Conservation (phyloP, 2,113 vertebrate species). For the Dendropsophus ebraccatus region DNA sequence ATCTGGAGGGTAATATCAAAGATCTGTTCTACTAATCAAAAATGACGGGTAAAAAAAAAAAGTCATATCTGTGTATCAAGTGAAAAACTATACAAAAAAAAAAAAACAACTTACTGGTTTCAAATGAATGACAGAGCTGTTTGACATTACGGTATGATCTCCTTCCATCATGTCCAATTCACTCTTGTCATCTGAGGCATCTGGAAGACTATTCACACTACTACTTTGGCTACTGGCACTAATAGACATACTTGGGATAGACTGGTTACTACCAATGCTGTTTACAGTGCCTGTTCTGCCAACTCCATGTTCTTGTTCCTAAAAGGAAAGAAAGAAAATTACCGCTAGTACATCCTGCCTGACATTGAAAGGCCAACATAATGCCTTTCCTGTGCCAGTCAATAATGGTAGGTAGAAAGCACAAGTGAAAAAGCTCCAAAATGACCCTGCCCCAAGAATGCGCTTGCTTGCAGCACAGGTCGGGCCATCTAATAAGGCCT, state of each 20-base stretch:
- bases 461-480: too few species aligned
- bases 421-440: not conserved
- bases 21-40: too few species aligned
- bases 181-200: conserved; percentile 93
- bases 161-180: conserved; percentile 94
- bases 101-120: conserved; percentile 82
- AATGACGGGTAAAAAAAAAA: not conserved
- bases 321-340: conserved; percentile 60
- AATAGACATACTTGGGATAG: conserved; percentile 99
- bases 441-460: too few species aligned
- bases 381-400: too few species aligned
- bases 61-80: not conserved
- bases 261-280: conserved; percentile 98
- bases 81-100: not conserved
- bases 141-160: conserved; percentile 98
- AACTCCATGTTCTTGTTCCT: conserved; percentile 92
- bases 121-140: conserved; percentile 94
- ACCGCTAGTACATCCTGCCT: too few species aligned
- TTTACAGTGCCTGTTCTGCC: conserved; percentile 95
- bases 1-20: too few species aligned
- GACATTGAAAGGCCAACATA: too few species aligned
- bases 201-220: conserved; percentile 96
- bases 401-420: too few species aligned
- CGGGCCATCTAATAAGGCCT: too few species aligned
- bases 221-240: conserved; percentile 99